These are phyloP conservation scores for Trypoxylon attenuatum DNA, from an alignment of 2,888 invertebrate species.

Conservation along the genomic window DNA sequence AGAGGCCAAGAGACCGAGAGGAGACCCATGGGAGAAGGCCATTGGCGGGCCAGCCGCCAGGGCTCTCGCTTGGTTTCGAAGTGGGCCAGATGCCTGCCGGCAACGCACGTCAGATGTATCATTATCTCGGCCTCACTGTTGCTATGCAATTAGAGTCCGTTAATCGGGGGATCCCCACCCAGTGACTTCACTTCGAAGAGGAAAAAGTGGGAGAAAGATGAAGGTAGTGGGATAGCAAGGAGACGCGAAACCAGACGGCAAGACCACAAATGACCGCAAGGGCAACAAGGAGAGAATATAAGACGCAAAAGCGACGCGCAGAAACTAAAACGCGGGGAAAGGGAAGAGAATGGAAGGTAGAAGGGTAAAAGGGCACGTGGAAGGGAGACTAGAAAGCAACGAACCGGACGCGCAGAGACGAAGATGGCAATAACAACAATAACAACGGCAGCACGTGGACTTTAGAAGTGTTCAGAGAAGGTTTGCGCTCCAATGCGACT, in stretches of 20 bases:
- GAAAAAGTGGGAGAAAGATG: conserved; percentile 4
- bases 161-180: conserved; percentile 64
- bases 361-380: conserved; percentile 7
- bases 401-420: conserved; percentile 37
- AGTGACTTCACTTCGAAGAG: conserved; percentile 39
- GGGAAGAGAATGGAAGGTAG: neutral
- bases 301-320: neutral
- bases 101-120: conserved; percentile 69
- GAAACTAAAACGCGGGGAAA: neutral
- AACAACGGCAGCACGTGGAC: conserved; percentile 68
- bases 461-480: conserved; percentile 25
- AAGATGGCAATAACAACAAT: conserved; percentile 65
- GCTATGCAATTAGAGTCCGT: conserved; percentile 73
- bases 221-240: neutral
- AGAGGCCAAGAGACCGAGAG: no score
- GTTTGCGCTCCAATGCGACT: conserved; percentile 12
- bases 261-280: no score
- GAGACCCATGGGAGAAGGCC: neutral
- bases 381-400: conserved; percentile 10
- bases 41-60: conserved; percentile 8
- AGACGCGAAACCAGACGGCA: neutral
- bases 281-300: neutral
- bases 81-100: conserved; percentile 66
- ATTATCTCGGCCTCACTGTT: conserved; percentile 72
- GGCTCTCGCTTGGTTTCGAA: conserved; percentile 56